Conservation (phyloP, 1,140 invertebrate genomes). For the Sipha flava region DNA sequence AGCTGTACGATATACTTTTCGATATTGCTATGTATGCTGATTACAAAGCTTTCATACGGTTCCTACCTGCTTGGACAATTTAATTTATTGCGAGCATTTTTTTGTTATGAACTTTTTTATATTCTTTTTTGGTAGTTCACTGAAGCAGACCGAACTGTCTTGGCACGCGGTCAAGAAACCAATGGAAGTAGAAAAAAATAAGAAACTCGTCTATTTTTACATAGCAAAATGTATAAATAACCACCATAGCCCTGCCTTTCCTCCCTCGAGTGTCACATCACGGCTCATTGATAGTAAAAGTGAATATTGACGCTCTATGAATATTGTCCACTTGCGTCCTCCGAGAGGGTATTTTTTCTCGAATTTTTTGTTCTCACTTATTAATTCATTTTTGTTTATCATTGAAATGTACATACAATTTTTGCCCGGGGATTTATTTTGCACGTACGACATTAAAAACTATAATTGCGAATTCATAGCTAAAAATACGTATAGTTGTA, state of each 20-base stretch:
- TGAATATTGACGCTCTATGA: not conserved
- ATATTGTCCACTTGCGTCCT: not conserved
- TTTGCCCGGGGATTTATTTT: not conserved
- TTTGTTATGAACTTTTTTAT: not conserved
- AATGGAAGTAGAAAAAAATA: not conserved
- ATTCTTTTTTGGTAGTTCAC: not conserved
- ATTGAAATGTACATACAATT: not conserved
- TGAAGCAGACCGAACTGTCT: not conserved
- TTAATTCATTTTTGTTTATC: not conserved
- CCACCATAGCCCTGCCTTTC: not conserved
- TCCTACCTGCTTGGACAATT: not conserved
- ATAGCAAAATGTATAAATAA: not conserved
- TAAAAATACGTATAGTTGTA: conserved; percentile 17
- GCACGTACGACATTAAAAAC: not conserved
- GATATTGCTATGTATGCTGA: too few relatives aligned
- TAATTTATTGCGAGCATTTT: not conserved
- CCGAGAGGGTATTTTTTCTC: not conserved
- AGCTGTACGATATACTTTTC: too few relatives aligned
- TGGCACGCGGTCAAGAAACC: not conserved
- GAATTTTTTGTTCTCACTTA: not conserved
- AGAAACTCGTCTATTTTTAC: conserved; percentile 4
- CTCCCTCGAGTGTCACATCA: not conserved
- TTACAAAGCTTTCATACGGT: too few relatives aligned
- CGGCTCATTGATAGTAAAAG: conserved; percentile 16
- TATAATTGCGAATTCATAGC: conserved; percentile 16